Percentiles rank a stretch among this genome's conserved stretches.
phyloP scores from a whole-genome alignment of 1,140 invertebrate genomes.

The Neocloeon triangulifer region DNA sequence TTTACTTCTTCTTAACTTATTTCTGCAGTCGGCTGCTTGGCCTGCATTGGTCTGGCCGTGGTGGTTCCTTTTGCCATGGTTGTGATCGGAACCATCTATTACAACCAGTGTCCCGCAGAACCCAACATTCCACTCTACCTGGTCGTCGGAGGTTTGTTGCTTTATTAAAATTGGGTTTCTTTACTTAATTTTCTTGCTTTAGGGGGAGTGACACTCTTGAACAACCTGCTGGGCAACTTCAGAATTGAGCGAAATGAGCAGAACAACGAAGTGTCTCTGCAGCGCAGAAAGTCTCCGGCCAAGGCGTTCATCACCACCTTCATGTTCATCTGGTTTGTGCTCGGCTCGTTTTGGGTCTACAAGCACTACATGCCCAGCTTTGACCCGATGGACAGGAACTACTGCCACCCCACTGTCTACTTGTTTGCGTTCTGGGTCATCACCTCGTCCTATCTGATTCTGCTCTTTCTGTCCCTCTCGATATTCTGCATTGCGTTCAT shows the following conservation, averaged over 20 bases:
- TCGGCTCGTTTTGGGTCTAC: slow-evolving; percentile 40
- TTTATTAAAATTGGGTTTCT: no score
- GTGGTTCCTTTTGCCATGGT: slow-evolving; percentile 41
- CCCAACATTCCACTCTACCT: slow-evolving; percentile 45
- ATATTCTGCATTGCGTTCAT: no score
- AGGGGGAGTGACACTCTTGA: background rate
- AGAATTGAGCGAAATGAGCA: background rate
- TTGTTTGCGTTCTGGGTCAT: slow-evolving; percentile 43
- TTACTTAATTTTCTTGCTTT: background rate
- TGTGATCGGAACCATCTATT: slow-evolving; percentile 33
- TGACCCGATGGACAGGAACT: slow-evolving; percentile 21
- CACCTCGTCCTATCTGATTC: slow-evolving; percentile 30
- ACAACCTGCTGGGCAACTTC: background rate
- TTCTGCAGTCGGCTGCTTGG: slow-evolving; percentile 35
- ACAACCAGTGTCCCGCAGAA: slow-evolving; percentile 38
- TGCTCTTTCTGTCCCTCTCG: no score
- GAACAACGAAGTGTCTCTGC: background rate
- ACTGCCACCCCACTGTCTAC: slow-evolving; percentile 39
- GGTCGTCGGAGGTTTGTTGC: slow-evolving; percentile 30
- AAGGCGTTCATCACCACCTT: background rate
- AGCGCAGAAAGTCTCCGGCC: background rate
- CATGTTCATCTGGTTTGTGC: slow-evolving; percentile 7
- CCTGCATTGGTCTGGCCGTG: slow-evolving; percentile 32
- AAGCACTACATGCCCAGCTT: slow-evolving; percentile 36
- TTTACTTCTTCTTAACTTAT: slow-evolving; percentile 5